These are phyloP conservation scores for Mixornis gularis DNA, from an alignment of 2,113 vertebrate species.

Conservation along the genomic window DNA sequence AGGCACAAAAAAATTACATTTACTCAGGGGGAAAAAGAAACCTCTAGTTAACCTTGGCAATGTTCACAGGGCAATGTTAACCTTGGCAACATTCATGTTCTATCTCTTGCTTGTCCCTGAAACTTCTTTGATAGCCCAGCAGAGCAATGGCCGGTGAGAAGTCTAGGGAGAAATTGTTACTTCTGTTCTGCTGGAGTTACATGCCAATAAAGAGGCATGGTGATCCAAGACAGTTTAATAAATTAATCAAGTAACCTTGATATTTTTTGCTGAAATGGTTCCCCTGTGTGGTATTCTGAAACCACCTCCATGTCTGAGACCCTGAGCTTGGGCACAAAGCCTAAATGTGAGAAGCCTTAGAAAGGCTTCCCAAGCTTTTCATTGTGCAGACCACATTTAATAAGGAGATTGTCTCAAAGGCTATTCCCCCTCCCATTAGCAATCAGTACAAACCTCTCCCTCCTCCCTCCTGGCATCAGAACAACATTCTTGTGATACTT, in stretches of 20 bases:
- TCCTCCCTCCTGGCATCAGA: constrained; percentile 19
- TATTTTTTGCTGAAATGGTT: not conserved
- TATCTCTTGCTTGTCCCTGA: not conserved
- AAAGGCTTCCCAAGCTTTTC: constrained; percentile 32
- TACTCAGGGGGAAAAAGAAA: not conserved
- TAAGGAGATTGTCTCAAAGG: constrained; percentile 10
- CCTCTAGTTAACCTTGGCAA: not conserved
- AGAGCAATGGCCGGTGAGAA: not conserved
- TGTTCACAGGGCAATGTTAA: not conserved
- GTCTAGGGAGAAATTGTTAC: not conserved
- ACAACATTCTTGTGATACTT: constrained; percentile 47
- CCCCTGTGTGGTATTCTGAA: not conserved
- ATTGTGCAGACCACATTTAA: constrained; percentile 20
- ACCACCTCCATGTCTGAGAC: not conserved
- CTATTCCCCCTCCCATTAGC: constrained; percentile 4
- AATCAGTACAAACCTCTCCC: not conserved
- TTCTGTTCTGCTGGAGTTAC: not conserved
- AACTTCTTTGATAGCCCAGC: not conserved
- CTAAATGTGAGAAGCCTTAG: not conserved
- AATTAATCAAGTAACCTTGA: not conserved
- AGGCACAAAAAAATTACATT: not conserved
- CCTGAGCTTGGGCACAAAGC: not conserved
- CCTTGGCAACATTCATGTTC: not conserved
- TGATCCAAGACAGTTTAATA: not conserved
- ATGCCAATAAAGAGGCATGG: not conserved